Base-by-base conservation (phyloP, 2,888 invertebrate genomes). In the Polydesmus complanatus region DNA sequence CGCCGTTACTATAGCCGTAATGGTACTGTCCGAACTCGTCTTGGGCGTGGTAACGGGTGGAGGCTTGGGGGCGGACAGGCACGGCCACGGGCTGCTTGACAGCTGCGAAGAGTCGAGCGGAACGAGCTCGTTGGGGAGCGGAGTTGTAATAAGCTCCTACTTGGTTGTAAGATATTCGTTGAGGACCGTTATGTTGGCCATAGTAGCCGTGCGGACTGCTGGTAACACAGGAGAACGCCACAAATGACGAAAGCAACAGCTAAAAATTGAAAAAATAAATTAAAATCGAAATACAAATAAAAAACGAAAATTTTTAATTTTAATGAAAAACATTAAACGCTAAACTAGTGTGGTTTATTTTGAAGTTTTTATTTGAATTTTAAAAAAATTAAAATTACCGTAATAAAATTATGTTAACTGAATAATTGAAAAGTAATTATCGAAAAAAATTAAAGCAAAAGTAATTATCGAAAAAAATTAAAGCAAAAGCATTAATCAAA, bases 1-100 rank as follows among this genome's bases (percentile, higher is more conserved):
- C 82, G 54, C 85, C 85, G 2, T 83, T 81, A 62, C 81, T 77
- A 71, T 86, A 86, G 0, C 86, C 86, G 67, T 85, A 86, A 0
- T 80, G 78, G 68, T 83, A 85, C 19, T 82, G 81, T 1, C 86
- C 86, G n/a, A 60, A 49, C 14, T 75, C 75, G 66, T 77, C 77
- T 70, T 85, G 85, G 0, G 85, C 85, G 68, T 85, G 85, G 71
- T 80, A 85, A 68, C 85, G 85, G 62, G 80, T 78, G 0, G 84
- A 84, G 48, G 54, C 55, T n/a, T 50, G 51, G 0, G 58, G 47
- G 14, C 54, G 49, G 21, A 25, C 23, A 22, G 54, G 50, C 64
- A 47, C 27, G 18, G 50, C 50, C 57, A 57, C 49, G 0, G 57
- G 55, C 8, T 48, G 48, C n/a, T 58, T 27, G 1, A 54, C 27